Conservation (phyloP, 2,888 invertebrate species). For the Thyatira batis region DNA sequence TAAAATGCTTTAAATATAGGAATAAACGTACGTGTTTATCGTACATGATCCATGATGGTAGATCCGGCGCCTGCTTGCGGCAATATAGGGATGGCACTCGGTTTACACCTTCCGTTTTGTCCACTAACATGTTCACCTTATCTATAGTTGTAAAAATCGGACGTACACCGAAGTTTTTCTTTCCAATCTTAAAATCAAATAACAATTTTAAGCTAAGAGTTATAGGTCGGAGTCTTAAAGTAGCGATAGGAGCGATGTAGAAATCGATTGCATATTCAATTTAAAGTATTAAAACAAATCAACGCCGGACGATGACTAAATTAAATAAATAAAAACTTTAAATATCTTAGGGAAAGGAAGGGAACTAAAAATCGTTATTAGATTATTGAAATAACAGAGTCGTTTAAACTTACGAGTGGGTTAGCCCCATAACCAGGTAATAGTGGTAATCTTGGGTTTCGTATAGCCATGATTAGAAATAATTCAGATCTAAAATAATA, state of each 20-base stretch:
- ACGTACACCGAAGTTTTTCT: conserved; percentile 66
- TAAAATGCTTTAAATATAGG: neutral
- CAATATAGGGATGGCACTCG: conserved; percentile 87
- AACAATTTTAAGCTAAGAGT: neutral
- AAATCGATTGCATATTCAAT: no score
- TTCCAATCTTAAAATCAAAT: conserved; percentile 57
- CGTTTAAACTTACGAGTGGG: conserved; percentile 83
- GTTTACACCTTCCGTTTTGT: conserved; percentile 59
- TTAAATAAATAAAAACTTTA: no score
- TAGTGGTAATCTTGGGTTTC: conserved; percentile 86
- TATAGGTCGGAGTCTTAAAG: no score
- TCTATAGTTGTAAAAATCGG: conserved; percentile 67
- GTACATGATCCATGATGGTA: conserved; percentile 93
- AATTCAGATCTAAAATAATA: conserved; percentile 5
- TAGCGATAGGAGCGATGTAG: no score
- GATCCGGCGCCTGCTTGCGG: conserved; percentile 87
- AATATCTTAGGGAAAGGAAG: no score
- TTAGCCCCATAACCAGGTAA: conserved; percentile 88
- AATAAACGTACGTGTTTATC: conserved; percentile 90
- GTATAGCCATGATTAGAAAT: conserved; percentile 60
- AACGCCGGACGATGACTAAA: no score
- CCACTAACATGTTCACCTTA: conserved; percentile 71
- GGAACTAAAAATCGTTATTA: no score
- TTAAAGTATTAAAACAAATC: no score
- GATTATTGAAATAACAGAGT: no score